Evolutionary conservation across 2,113 vertebrate genomes (phyloP), one percentile per base, ranked within the genome.

Genomic region (Amblyornis subalaris): DNA sequence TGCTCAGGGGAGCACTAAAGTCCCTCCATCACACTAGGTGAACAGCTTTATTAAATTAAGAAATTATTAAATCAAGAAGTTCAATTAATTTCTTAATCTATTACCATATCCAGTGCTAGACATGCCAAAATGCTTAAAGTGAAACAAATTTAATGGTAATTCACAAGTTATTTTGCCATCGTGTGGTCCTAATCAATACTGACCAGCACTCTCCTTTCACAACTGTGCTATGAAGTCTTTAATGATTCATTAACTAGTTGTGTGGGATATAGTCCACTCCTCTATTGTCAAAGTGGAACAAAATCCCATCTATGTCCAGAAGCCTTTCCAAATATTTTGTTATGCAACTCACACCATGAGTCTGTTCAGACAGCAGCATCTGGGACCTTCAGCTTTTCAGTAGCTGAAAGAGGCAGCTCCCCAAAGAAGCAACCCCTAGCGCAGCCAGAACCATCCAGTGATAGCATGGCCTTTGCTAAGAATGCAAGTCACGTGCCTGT

Each of bases 11-110:
- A 38, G 16, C 20, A 60, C 9, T 15, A 16, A 18, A 78, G 20
- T 81, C 5, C 3, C 15, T 51, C 33, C 25, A 31, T 22, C 28
- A 25, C 38, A 31, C 28, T 6, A 35, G 19, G 31, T 0, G 0
- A 93, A 73, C 3, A 57, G 11, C 26, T 44, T 72, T 38, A 74
- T 14, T 54, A 54, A 71, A 64, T 48, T 23, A 57, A 50, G 11
- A 55, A 64, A 48, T 19, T 57, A 36, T 33, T 79, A 57, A 57
- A 48, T 12, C 2, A 1, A 50, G 22, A 57, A 57, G 26, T 38
- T 28, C 15, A 51, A 62, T 13, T 8, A 22, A 23, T n/a, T 87
- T 82, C 47, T 50, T 65, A 73, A 77, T 3, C 18, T 18, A 66
- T 54, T 72, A 60, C 28, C 24, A 65, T n/a, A 77, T 48, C 16